Conservation (phyloP, 2,797 vertebrate species). For the Orestias chungarensis region DNA sequence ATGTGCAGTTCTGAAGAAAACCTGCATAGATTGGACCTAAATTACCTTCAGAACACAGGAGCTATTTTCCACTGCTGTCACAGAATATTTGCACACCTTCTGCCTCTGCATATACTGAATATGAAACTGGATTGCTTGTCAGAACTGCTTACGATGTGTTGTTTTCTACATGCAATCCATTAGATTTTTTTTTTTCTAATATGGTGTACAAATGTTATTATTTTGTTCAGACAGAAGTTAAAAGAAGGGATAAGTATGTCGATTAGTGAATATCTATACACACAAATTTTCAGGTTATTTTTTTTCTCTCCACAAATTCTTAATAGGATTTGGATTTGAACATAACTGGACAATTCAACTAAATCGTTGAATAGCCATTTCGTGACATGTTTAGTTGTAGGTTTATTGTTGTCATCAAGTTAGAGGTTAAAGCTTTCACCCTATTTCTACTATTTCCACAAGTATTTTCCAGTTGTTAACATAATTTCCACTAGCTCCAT, state of each 20-base stretch:
- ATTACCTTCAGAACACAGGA: constrained; percentile 41
- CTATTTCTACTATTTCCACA: too few species aligned
- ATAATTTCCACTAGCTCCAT: background rate
- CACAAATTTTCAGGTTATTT: too few species aligned
- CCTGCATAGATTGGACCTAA: constrained; percentile 44
- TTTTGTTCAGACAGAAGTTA: too few species aligned
- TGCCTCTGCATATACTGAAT: constrained; percentile 20
- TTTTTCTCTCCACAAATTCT: background rate
- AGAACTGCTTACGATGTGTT: constrained; percentile 18
- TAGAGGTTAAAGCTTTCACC: background rate
- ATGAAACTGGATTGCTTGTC: constrained; percentile 38
- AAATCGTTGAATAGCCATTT: background rate
- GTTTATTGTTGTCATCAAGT: background rate
- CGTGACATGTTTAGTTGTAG: too few species aligned
- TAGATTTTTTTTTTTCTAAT: too few species aligned
- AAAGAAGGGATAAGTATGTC: background rate
- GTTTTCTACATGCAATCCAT: background rate
- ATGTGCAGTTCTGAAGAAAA: constrained; percentile 27
- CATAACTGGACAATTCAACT: background rate
- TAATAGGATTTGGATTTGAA: background rate
- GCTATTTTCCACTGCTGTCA: constrained; percentile 68
- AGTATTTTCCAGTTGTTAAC: background rate
- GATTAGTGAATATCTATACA: background rate
- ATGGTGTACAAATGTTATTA: too few species aligned
- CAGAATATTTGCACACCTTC: constrained; percentile 47